phyloP scores from a whole-genome alignment of 2,113 vertebrate species.

The Montifringilla adamsi region DNA sequence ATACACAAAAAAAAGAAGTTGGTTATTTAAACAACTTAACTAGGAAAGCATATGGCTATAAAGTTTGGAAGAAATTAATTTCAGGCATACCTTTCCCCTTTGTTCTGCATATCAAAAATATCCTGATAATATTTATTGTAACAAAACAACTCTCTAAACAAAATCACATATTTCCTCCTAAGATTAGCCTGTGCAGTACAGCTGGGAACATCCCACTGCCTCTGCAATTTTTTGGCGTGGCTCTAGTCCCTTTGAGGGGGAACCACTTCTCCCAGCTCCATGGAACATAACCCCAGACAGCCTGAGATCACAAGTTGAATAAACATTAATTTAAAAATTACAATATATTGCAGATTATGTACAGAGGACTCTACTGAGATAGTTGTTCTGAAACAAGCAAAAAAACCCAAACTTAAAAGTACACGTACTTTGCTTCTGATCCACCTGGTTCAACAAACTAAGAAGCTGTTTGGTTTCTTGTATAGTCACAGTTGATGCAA shows the following conservation, averaged over 20 bases:
- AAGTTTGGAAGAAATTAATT: not conserved
- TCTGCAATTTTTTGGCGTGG: not conserved
- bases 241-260: not conserved
- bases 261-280: not conserved
- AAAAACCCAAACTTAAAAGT: not conserved
- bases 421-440: not conserved
- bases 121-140: not conserved
- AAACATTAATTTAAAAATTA: not conserved
- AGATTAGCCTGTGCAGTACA: not conserved
- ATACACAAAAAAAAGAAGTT: not conserved
- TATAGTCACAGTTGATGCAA: rapidly evolving
- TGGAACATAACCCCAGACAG: not conserved
- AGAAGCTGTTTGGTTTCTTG: not conserved
- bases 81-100: not conserved
- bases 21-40: not conserved
- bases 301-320: not conserved
- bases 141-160: not conserved
- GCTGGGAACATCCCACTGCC: not conserved
- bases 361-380: not conserved
- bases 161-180: not conserved
- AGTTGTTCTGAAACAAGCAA: not conserved
- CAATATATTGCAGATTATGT: not conserved
- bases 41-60: not conserved
- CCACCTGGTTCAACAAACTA: not conserved
- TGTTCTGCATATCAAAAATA: not conserved